Base-by-base conservation (phyloP, 37 sponge, comb jelly and placozoan species). In the Ephydatia muelleri region DNA sequence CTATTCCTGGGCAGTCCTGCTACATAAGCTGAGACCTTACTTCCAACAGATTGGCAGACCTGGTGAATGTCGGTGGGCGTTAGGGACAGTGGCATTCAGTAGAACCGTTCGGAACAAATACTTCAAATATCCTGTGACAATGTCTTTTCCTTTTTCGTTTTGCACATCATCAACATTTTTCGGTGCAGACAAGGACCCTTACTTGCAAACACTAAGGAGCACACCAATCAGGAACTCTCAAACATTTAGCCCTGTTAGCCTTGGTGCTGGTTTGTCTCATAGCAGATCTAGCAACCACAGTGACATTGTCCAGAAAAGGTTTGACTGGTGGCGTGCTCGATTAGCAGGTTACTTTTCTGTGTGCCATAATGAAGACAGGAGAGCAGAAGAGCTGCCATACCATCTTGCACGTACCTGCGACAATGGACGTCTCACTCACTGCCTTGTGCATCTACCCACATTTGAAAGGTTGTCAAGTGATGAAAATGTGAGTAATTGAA, bases 271-370 rank as follows among this genome's bases (percentile, higher is more conserved):
- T 21, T 16, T 57, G 57, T 57, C 57, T 11, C 57, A 57, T 21
- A 57, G 57, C 57, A 25, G 39, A 57, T 40, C 78, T n/a, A n/a
- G 29, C 49, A 25, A 77, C 3, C 28, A 38, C 30, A 30, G 25
- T 48, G 22, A 25, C 27, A 65, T 57, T 22, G 70, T 76, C 23
- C 82, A 38, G 26, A 82, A 75, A 67, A 75, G 83, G 21, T 75
- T 32, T 33, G 49, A 21, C 23, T 88, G 88, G 88, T 88, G 88
- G 88, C 88, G 83, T 76, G 82, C 83, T 22, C 74, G 88, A 28
- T 47, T 88, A 34, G 82, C 77, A n/a, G 72, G 83, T 25, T 88
- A 82, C 76, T 88, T 88, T 74, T 71, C 80, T 25, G 35, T n/a
- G 23, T 73, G 48, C 38, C 57, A 32, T 27, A 49, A 30, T 11